Evolutionary conservation across 2,888 invertebrate genomes (phyloP).

Genomic region (Parnassius apollo): DNA sequence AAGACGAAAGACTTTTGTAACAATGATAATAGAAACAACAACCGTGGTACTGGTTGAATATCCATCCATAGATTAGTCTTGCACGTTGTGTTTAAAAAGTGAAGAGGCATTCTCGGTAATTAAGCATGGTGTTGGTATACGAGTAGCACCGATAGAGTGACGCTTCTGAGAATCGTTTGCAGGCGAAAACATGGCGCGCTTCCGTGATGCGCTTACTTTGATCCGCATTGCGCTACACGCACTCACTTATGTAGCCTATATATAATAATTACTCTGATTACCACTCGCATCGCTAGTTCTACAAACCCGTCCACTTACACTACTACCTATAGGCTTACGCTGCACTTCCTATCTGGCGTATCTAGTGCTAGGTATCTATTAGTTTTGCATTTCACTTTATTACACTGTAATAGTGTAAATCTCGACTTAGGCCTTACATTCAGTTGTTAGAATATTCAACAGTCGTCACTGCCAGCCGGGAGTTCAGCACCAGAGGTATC

Average conservation of each 20-base stretch:
- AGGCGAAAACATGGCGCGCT: slow-evolving; percentile 51
- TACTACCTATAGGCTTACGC: background rate
- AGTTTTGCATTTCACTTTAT: too few species aligned
- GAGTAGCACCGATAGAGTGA: slow-evolving; percentile 1
- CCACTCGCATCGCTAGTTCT: slow-evolving; percentile 6
- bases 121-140: background rate
- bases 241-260: background rate
- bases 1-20: too few species aligned
- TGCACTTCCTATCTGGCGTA: background rate
- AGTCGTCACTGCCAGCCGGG: too few species aligned
- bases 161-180: slow-evolving; percentile 62
- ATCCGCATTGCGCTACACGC: slow-evolving; percentile 11
- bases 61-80: background rate
- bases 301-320: background rate
- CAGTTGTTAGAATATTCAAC: too few species aligned
- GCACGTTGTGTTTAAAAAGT: slow-evolving; percentile 5
- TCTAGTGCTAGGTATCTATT: too few species aligned
- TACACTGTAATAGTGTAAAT: too few species aligned
- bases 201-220: slow-evolving; percentile 36
- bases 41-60: background rate
- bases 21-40: too few species aligned
- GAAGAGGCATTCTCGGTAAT: slow-evolving; percentile 10
- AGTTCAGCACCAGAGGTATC: too few species aligned
- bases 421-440: too few species aligned
- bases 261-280: slow-evolving; percentile 16